These are phyloP conservation scores for Halictus rubicundus DNA, from an alignment of 1,140 invertebrate species.

Conservation along the genomic window DNA sequence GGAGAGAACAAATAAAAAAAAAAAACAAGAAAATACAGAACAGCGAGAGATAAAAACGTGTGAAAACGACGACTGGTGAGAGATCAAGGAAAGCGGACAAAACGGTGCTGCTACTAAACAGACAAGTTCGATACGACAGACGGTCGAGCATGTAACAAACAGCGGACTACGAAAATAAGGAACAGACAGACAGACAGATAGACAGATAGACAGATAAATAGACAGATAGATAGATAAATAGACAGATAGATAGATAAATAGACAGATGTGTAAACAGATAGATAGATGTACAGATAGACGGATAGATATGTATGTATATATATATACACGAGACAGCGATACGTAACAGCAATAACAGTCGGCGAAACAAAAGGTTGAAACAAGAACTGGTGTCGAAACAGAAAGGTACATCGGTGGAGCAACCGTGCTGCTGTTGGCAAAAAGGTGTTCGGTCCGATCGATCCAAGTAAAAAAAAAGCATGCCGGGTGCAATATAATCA, in stretches of 20 bases:
- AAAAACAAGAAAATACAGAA: slow-evolving; percentile 22
- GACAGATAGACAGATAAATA: too few relatives aligned
- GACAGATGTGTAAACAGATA: too few relatives aligned
- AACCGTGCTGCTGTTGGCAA: background rate
- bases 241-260: too few relatives aligned
- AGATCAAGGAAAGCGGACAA: slow-evolving; percentile 12
- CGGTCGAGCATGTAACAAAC: slow-evolving; percentile 1
- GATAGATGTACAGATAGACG: too few relatives aligned
- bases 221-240: too few relatives aligned
- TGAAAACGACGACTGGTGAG: slow-evolving; percentile 23
- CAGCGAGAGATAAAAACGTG: slow-evolving; percentile 34
- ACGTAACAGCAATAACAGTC: slow-evolving; percentile 45
- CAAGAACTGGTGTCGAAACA: background rate
- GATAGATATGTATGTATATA: too few relatives aligned
- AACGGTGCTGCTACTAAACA: background rate
- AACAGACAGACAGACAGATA: background rate
- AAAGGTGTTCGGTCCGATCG: slow-evolving; percentile 8
- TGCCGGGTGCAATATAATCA: slow-evolving; percentile 37
- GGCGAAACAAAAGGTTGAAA: too few relatives aligned
- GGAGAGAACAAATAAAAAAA: too few relatives aligned
- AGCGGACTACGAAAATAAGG: slow-evolving; percentile 17
- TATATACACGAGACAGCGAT: slow-evolving; percentile 13
- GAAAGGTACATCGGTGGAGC: background rate
- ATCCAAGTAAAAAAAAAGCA: slow-evolving; percentile 7
- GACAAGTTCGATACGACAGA: background rate